These are phyloP conservation scores for Pangasius djambal DNA, from an alignment of 2,797 vertebrate genomes.

Conservation along the genomic window DNA sequence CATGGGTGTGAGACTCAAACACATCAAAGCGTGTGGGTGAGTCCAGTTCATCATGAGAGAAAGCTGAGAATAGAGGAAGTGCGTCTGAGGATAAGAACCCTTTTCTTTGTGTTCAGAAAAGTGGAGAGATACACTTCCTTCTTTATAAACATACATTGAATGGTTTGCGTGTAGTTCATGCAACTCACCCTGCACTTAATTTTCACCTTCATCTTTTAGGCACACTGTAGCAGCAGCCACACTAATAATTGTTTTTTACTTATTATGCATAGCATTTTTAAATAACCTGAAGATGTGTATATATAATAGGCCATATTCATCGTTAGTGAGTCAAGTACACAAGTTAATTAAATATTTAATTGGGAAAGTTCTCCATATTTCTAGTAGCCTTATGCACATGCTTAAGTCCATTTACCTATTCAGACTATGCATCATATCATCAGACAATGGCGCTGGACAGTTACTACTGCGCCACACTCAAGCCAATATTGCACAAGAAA, in stretches of 20 bases:
- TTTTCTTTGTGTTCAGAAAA: slow-evolving; percentile 24
- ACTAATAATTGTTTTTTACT: neutral
- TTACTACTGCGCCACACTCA: neutral
- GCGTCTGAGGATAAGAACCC: slow-evolving; percentile 37
- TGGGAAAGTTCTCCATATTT: neutral
- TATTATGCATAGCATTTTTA: neutral
- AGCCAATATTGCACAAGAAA: neutral
- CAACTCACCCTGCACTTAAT: neutral
- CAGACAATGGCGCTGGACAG: neutral
- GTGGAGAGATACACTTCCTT: slow-evolving; percentile 28
- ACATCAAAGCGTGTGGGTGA: slow-evolving; percentile 37
- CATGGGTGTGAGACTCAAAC: slow-evolving; percentile 36
- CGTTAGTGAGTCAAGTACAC: neutral
- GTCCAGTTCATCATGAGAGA: slow-evolving; percentile 35
- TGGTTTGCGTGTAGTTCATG: neutral
- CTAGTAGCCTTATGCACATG: neutral
- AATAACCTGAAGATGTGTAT: neutral
- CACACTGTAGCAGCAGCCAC: neutral
- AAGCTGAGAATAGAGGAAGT: slow-evolving; percentile 36
- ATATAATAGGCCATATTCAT: neutral
- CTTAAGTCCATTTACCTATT: neutral
- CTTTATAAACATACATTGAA: neutral
- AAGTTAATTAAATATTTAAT: neutral
- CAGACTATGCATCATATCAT: neutral
- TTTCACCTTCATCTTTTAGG: neutral